Evolutionary conservation across 2,113 vertebrate species (phyloP).

Genomic region (Dromiciops gliroides): DNA sequence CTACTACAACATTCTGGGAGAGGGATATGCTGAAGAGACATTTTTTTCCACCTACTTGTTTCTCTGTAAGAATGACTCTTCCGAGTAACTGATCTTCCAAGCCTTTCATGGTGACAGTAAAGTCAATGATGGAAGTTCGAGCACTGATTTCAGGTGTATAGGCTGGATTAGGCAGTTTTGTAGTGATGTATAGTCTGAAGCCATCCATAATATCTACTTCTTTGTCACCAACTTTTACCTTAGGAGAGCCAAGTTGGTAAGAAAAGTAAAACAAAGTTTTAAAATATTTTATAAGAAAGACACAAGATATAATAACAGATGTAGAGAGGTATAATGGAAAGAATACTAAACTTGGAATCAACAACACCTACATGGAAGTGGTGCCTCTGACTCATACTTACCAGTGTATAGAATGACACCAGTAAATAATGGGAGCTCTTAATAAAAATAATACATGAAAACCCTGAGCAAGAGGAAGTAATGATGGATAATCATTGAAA

Average conservation of each 20-base stretch:
- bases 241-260: constrained; percentile 40
- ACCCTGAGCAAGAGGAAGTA: not conserved
- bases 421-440: not conserved
- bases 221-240: constrained; percentile 98
- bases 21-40: not conserved
- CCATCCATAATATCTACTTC: constrained; percentile 95
- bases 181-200: constrained; percentile 95
- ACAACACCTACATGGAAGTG: not conserved
- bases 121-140: constrained; percentile 94
- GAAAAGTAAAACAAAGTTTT: not conserved
- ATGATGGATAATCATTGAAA: not conserved
- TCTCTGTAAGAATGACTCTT: constrained; percentile 96
- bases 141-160: constrained; percentile 97
- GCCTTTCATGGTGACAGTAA: constrained; percentile 96
- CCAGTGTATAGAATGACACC: not conserved
- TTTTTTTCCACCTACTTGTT: constrained; percentile 86
- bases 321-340: not conserved
- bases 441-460: not conserved
- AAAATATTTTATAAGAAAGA: not conserved
- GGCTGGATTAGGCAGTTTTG: constrained; percentile 93
- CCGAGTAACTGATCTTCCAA: constrained; percentile 96
- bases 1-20: not conserved
- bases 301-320: not conserved
- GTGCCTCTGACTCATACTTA: not conserved
- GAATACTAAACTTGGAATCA: not conserved